These are phyloP conservation scores for Hypocryptadius cinnamomeus DNA, from an alignment of 2,113 vertebrate species.

Conservation along the genomic window DNA sequence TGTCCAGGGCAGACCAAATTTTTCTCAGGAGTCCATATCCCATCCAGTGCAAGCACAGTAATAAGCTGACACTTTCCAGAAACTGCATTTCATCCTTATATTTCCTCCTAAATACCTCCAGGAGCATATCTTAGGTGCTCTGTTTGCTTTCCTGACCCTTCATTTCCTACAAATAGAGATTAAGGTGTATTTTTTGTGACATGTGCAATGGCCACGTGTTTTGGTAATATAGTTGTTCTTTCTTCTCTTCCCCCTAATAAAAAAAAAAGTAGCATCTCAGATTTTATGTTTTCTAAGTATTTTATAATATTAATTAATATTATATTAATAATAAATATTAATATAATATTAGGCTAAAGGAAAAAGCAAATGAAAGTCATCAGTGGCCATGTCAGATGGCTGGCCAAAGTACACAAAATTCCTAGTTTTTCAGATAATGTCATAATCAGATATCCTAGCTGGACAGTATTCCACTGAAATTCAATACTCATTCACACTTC, in stretches of 20 bases:
- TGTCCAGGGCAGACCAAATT: not conserved
- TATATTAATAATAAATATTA: too few relatives aligned
- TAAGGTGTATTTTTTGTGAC: not conserved
- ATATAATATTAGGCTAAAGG: not conserved
- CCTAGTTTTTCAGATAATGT: not conserved
- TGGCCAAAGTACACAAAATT: not conserved
- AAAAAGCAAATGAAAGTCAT: not conserved
- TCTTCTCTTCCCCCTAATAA: not conserved
- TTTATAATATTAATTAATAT: not conserved
- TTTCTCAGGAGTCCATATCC: not conserved
- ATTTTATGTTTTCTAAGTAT: not conserved
- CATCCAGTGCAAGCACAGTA: not conserved
- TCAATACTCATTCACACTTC: not conserved
- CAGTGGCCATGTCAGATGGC: not conserved
- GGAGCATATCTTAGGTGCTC: not conserved
- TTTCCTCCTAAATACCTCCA: not conserved
- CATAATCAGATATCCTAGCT: not conserved
- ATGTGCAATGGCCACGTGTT: not conserved
- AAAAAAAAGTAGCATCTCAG: not conserved
- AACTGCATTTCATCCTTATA: not conserved
- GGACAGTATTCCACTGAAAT: not conserved
- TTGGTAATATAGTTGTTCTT: not conserved
- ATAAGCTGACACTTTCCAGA: not conserved
- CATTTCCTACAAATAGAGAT: not conserved
- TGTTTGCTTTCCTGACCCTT: not conserved